Evolutionary conservation across 2,797 vertebrate species (phyloP), one percentile per base, ranked within the genome.

Genomic region (Syngnathus acus): DNA sequence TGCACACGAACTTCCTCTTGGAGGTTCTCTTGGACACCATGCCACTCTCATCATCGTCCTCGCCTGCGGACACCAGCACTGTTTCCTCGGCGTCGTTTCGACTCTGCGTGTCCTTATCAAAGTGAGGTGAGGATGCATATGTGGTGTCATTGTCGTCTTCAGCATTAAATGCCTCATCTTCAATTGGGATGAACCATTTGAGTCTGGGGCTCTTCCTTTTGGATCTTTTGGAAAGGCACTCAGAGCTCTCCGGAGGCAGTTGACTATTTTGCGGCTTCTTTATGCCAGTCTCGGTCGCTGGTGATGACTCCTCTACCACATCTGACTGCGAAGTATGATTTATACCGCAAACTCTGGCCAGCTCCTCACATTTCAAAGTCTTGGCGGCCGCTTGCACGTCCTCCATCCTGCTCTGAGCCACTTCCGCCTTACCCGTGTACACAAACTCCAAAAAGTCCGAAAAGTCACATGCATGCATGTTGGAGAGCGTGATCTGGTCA

Each of bases 361-460:
- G 89, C 62, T 93, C 93, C 66, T 88, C 84, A 63, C 97, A 98
- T 72, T 95, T 94, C 38, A 99, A 82, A 67, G 92, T 90, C 38
- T 91, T 89, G 0, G 97, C 96, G 9, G 91, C 86, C 4, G 93
- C 91, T 5, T 93, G 86, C 75, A 99, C 88, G 3, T 90, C 88
- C 50, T 82, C 82, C 2, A 98, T 91, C 66, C 89, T 84, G 17
- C 92, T 89, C 77, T 90, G 88, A 65, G 91, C 88, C 0, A 99
- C 91, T 62, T 93, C 90, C 0, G 95, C 90, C 68, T 84, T 93
- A 0, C 96, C 94, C 0, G 95, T 98, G 74, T 99, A 99, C 5
- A 93, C 93, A 62, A 98, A 99, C 43, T 98, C 94, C 59, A 99
- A 77, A 72, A 95, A 99, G 0, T 89, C 95, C 13, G 91, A 91